Evolutionary conservation across 2,113 vertebrate species (phyloP), one percentile per base, ranked within the genome.

Genomic region (Scytalopus superciliaris): DNA sequence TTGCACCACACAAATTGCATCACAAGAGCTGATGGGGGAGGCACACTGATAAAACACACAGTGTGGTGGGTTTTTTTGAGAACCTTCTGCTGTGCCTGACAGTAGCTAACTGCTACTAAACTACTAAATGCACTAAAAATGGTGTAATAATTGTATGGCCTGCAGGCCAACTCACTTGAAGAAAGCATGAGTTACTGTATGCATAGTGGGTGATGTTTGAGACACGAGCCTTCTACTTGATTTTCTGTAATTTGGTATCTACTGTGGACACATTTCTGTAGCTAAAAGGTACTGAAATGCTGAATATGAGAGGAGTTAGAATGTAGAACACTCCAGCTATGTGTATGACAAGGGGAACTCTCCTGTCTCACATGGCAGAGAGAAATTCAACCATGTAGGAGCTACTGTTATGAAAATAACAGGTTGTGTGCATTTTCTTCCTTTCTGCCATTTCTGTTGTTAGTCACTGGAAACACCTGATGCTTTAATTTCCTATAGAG

Each of bases 11-110:
- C 12, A 57, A 6, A 53, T 80, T 50, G 35, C 7, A 35, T 50
- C 39, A 17, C 23, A 31, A 31, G 19, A 70, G 13, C 28, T 42
- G 47, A 42, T 30, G 18, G 24, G 23, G 9, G 24, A 83, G n/a
- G 45, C 30, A 14, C 21, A 12, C 72, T 47, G 37, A 39, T 4
- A 4, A 30, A 47, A 19, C 66, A 22, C n/a, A 22, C 24, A 42
- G 11, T 0, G 0, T n/a, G 28, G 22, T 40, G 69, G 30, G 21
- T 1, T 22, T 40, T 73, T 30, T 10, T 49, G 52, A 86, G 63
- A 80, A 39, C 12, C 9, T 76, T 63, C 33, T 73, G 28, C 33
- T 55, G 25, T 83, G 33, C n/a, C 67, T 42, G 45, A 15, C 44
- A 78, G 30, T 37, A 77, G 39, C 63, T 31, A 49, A 17, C 19